Conservation (phyloP, 2,113 vertebrate genomes). For the Triplophysa tibetana region DNA sequence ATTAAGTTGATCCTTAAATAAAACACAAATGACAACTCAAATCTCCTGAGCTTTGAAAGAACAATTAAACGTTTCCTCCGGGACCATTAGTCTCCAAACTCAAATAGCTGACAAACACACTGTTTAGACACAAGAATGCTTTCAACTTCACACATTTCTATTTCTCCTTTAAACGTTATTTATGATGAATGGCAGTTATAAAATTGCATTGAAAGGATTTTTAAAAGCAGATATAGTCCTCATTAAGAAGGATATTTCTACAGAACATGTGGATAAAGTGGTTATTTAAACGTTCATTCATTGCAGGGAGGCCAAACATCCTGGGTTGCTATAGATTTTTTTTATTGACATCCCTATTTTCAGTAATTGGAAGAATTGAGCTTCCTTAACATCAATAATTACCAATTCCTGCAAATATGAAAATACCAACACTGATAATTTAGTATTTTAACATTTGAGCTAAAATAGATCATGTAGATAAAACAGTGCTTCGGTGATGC, state of each 20-base stretch:
- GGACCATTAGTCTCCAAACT: too few species aligned
- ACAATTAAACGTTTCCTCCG: too few species aligned
- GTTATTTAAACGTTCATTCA: slow-evolving; percentile 2
- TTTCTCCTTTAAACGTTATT: not conserved
- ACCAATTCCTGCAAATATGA: not conserved
- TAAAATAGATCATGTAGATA: too few species aligned
- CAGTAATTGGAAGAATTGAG: not conserved
- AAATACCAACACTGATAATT: not conserved
- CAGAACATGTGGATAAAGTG: not conserved
- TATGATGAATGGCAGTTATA: not conserved
- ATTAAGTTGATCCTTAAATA: too few species aligned
- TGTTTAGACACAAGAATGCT: too few species aligned
- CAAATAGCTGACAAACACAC: too few species aligned
- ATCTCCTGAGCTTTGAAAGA: too few species aligned
- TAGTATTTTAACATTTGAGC: too few species aligned
- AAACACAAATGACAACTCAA: too few species aligned
- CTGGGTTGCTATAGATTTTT: not conserved
- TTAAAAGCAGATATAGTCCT: not conserved
- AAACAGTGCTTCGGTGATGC: not conserved
- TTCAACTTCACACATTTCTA: not conserved
- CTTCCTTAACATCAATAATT: not conserved
- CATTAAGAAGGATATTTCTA: not conserved
- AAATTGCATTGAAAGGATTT: not conserved
- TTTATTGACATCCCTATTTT: slow-evolving; percentile 5
- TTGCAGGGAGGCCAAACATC: not conserved